Evolutionary conservation across 2,113 vertebrate species (phyloP), one percentile per base, ranked within the genome.

Genomic region (Melanostigma gelatinosum): DNA sequence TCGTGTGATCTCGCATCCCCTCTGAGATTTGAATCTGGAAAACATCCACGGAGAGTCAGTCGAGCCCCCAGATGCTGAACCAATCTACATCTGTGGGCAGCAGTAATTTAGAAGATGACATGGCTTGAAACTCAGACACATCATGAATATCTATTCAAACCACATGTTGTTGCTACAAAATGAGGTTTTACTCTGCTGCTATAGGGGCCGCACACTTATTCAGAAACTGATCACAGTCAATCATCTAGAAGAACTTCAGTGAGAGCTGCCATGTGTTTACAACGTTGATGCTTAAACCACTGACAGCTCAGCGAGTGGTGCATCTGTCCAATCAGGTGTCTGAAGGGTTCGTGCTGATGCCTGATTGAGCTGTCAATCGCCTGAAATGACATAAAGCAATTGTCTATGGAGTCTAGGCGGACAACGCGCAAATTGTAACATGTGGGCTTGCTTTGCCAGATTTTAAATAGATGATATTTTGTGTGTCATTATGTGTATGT

Each of bases 11-110:
- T 70, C 38, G 58, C 29, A 12, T 82, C 72, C 27, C 36, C 50
- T 57, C 58, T 50, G 72, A 74, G 74, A 86, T 69, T 62, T 73
- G 38, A 55, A 57, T 60, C 58, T 80, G 71, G 87, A 63, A 85
- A 72, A 61, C 27, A 65, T 81, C 50, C 60, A 84, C 22, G 0
- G 34, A 83, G 48, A 76, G 52, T 82, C 62, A 80, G 44, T 44
- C 0, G 42, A 62, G 55, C n/a, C 52, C 55, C 70, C 71, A 87
- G 84, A 79, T 48, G 60, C n/a, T 69, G 57, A 52, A 60, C n/a
- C 46, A 72, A 20, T 52, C 57, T 16, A 44, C 27, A 42, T 36
- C 46, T 67, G 60, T 76, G 32, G 15, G 46, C 6, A 55, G 44
- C 24, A 4, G 38, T 24, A 42, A 34, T 64, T 71, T 75, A 32